Base-by-base conservation (phyloP, 2,888 invertebrate genomes). In the Coelopa pilipes region DNA sequence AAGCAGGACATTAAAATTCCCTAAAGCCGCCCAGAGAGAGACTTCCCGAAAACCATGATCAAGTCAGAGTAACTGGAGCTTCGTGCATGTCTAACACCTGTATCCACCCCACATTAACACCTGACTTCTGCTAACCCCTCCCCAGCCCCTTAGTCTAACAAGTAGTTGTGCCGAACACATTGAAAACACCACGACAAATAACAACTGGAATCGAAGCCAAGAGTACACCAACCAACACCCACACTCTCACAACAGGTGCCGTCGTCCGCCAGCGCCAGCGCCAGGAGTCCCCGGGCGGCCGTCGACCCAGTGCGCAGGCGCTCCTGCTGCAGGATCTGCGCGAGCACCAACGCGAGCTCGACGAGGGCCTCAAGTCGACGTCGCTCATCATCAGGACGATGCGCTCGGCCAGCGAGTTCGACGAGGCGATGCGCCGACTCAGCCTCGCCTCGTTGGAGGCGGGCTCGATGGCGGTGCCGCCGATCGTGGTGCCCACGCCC, bases 301-400 rank as follows among this genome's bases (percentile, higher is more conserved):
- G 80, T 66, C 80, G 81, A 60, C 77, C 82, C 65, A 85, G 82
- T 66, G 80, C 80, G 46, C 86, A 85, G 78, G 81, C 84, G 74
- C 75, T 84, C 13, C 73, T 85, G 70, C 79, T 85, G 63, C 81
- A 84, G 72, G 83, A 85, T 77, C 76, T 85, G 47, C 83, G 83
- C 66, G 78, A 81, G 65, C 84, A 85, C 77, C 86, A 85, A 74
- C 84, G 83, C 65, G 81, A 85, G 70, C 79, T 84, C 5, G 85
- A 83, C 73, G 83, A 86, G 72, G 84, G 86, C 12, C 77, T 88
- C 55, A 88, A 88, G 78, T 88, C 88, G 34, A 88, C 88, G 0
- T 86, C 88, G 13, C 80, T 88, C 13, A 88, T 88, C 45, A 88
- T 88, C 80, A 83, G 82, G 76, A 88, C 88, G 0, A 84, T 88